A percentile compares a stretch with the other conserved stretches of the same genome.
phyloP scores from a whole-genome alignment of 2,113 vertebrate genomes.

The Corythaeola cristata region DNA sequence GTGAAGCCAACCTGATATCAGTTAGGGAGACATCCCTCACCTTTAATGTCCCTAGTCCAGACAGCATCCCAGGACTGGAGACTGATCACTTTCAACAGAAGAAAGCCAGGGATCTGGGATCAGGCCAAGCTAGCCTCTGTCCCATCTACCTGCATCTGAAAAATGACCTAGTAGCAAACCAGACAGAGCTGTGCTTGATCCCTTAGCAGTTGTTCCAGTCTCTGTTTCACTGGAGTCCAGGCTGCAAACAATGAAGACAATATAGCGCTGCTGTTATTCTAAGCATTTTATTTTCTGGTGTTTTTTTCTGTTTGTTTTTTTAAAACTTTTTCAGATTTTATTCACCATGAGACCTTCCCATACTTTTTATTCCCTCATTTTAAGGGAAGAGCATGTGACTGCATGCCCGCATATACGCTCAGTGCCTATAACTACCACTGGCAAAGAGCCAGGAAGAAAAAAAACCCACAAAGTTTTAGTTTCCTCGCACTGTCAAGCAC shows the following conservation, averaged over 20 bases:
- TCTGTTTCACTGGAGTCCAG: neutral
- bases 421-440: neutral
- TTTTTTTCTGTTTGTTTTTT: too few relatives aligned
- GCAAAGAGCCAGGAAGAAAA: neutral
- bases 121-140: neutral
- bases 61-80: neutral
- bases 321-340: neutral
- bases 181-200: neutral
- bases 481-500: neutral
- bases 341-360: neutral
- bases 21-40: neutral
- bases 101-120: neutral
- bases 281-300: neutral
- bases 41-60: neutral
- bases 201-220: neutral
- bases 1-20: neutral
- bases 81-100: neutral
- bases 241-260: neutral
- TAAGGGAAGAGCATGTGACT: neutral
- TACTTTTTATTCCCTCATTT: slow-evolving; percentile 7
- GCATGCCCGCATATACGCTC: neutral
- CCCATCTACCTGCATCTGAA: neutral
- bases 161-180: neutral
- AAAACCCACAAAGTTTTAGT: neutral
- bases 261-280: neutral